These are phyloP conservation scores for Orthosia cruda DNA, from an alignment of 2,888 invertebrate species.

Conservation along the genomic window DNA sequence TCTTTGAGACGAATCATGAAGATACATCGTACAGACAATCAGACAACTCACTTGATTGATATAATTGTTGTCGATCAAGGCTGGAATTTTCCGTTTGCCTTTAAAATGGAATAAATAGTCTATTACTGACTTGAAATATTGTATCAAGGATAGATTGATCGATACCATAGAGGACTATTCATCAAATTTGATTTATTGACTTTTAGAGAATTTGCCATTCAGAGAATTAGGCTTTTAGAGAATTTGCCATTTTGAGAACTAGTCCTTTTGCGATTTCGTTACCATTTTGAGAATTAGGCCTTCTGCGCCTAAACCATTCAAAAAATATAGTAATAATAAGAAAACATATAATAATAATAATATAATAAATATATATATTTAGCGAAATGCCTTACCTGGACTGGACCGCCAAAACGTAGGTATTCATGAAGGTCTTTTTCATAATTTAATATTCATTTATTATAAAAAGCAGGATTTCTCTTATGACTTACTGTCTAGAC, in stretches of 20 bases:
- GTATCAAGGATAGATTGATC: slow-evolving; percentile 59
- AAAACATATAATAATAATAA: too few relatives aligned
- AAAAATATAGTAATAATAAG: too few relatives aligned
- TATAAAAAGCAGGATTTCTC: background rate
- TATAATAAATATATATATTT: too few relatives aligned
- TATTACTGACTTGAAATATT: slow-evolving; percentile 51
- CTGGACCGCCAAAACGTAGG: background rate
- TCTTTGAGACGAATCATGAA: too few relatives aligned
- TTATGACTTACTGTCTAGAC: background rate
- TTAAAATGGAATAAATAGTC: slow-evolving; percentile 74
- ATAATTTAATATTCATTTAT: background rate
- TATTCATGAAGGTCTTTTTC: slow-evolving; percentile 4
- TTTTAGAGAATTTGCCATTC: too few relatives aligned
- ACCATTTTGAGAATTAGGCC: too few relatives aligned
- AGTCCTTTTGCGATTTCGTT: too few relatives aligned
- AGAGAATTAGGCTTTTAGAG: too few relatives aligned
- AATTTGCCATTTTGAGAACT: too few relatives aligned
- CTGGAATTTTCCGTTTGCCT: slow-evolving; percentile 85
- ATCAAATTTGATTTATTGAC: slow-evolving; percentile 17
- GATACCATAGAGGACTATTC: slow-evolving; percentile 21
- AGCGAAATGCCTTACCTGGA: background rate
- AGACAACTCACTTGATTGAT: slow-evolving; percentile 80
- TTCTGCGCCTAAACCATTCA: too few relatives aligned
- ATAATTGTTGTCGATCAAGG: slow-evolving; percentile 83
- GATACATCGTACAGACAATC: slow-evolving; percentile 70